Percentiles rank a stretch among this genome's conserved stretches.
These are phyloP conservation scores for Brenthis ino DNA, from an alignment of 2,888 invertebrate genomes.

Conservation along the genomic window DNA sequence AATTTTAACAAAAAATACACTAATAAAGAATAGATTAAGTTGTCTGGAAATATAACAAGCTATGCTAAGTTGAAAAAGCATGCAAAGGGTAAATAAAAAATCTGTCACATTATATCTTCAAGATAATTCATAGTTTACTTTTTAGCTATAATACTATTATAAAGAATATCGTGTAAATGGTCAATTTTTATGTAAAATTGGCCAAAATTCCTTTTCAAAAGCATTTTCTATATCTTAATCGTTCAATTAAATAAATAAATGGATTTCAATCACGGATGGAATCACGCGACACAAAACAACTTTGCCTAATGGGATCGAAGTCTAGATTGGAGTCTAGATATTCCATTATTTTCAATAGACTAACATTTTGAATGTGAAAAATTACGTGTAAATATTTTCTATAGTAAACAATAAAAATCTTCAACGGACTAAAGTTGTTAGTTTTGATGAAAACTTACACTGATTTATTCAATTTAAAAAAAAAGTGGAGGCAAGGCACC, in stretches of 20 bases:
- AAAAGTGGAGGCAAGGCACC: background rate
- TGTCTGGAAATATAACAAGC: no score
- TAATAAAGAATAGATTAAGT: no score
- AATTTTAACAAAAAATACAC: no score
- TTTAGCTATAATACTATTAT: no score
- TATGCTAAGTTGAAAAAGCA: no score
- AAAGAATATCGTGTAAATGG: no score
- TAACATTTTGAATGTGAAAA: background rate
- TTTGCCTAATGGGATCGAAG: conserved; percentile 1
- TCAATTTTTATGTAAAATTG: background rate
- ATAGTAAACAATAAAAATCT: no score
- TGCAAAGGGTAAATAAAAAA: no score
- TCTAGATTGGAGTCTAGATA: background rate
- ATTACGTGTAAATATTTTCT: no score
- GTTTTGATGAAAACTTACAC: background rate
- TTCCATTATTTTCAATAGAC: background rate
- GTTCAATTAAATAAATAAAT: conserved; percentile 16
- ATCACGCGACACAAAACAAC: conserved; percentile 6
- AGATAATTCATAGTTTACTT: no score
- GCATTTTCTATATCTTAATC: conserved; percentile 11
- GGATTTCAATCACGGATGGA: background rate
- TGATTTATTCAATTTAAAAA: background rate
- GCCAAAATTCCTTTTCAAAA: conserved; percentile 5
- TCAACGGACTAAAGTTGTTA: no score
- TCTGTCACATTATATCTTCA: no score